These are phyloP conservation scores for Eptesicus fuscus DNA, from an alignment of 2,113 vertebrate genomes.

Conservation along the genomic window DNA sequence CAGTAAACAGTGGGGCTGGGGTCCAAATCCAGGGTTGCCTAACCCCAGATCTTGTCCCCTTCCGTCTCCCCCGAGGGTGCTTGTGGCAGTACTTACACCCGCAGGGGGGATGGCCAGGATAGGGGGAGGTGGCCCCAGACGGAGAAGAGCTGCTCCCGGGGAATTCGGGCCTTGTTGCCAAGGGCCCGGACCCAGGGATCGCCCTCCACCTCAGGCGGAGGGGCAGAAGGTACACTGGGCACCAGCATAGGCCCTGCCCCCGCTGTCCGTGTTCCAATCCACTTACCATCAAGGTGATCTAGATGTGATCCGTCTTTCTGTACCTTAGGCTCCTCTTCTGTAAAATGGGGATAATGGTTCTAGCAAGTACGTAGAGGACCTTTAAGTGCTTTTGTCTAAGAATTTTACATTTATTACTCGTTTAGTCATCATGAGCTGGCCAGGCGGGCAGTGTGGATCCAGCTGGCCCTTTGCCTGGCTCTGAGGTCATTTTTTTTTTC, in stretches of 20 bases:
- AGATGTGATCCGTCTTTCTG: neutral
- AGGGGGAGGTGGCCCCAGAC: neutral
- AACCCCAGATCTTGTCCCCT: neutral
- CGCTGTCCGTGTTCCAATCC: neutral
- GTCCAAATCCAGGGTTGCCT: neutral
- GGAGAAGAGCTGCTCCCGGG: neutral
- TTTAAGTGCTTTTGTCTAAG: neutral
- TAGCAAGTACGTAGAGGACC: neutral
- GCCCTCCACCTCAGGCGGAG: fast-evolving
- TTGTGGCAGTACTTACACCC: neutral
- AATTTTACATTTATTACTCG: neutral
- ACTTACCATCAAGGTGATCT: neutral
- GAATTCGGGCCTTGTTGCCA: neutral
- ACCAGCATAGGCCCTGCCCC: neutral
- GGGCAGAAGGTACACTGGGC: neutral
- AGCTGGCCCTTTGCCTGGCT: too few relatives aligned
- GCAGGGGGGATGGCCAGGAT: neutral
- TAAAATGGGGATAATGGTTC: neutral
- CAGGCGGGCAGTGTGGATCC: too few relatives aligned
- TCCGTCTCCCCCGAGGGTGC: neutral
- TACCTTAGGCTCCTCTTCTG: slow-evolving; percentile 15
- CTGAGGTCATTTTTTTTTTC: too few relatives aligned
- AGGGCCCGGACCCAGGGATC: neutral
- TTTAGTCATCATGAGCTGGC: neutral
- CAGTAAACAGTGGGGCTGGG: neutral